A percentile compares a stretch with the other conserved stretches of the same genome.
Conservation (phyloP, 2,797 vertebrate genomes). For the Tachyglossus aculeatus region DNA sequence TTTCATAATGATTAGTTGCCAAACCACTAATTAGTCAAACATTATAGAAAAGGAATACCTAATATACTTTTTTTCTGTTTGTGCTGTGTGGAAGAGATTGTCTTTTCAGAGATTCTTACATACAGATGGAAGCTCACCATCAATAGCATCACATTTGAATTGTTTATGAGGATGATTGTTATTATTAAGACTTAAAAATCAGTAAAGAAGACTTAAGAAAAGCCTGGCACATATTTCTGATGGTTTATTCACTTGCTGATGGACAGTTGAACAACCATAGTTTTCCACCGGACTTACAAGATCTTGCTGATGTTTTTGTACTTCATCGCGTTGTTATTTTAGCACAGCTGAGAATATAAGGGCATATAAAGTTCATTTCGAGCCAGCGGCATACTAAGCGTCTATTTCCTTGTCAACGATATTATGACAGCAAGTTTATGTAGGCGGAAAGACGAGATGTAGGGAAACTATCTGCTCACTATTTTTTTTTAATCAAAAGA, state of each 20-base stretch:
- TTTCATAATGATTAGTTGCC: too few species aligned
- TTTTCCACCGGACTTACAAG: constrained; percentile 25
- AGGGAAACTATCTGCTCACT: constrained; percentile 38
- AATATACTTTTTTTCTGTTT: neutral
- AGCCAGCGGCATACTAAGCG: constrained; percentile 20
- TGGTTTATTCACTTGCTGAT: neutral
- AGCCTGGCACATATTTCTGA: neutral
- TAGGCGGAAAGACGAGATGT: constrained; percentile 22
- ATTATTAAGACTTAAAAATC: too few species aligned
- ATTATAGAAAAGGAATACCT: neutral
- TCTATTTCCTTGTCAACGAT: constrained; percentile 50
- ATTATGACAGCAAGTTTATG: constrained; percentile 42
- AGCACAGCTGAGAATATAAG: constrained; percentile 10
- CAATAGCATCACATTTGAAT: neutral
- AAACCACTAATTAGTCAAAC: constrained; percentile 26
- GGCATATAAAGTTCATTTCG: constrained; percentile 49
- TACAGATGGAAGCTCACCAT: too few species aligned
- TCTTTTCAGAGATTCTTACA: too few species aligned
- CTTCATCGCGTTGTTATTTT: constrained; percentile 26
- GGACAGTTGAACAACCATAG: constrained; percentile 31
- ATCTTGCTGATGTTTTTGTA: neutral
- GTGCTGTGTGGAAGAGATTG: constrained; percentile 6
- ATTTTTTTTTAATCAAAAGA: constrained; percentile 44
- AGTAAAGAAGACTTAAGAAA: too few species aligned
- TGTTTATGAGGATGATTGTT: too few species aligned